Conservation (phyloP, 2,113 vertebrate species). For the Silurus asotus region DNA sequence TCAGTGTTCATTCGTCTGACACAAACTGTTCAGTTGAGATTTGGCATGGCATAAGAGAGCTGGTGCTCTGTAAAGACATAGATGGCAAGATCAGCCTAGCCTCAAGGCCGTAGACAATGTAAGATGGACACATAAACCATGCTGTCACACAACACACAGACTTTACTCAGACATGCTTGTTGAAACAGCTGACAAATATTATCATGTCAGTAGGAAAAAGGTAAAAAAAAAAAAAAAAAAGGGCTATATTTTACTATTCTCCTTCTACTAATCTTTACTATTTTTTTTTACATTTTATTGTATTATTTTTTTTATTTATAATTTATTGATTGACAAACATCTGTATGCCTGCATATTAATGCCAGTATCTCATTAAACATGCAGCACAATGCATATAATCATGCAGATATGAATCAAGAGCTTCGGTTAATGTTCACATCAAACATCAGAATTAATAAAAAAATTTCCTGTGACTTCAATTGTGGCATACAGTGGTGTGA, state of each 20-base stretch:
- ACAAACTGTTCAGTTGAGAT: conserved; percentile 82
- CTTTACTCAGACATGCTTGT: background rate
- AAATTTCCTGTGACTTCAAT: background rate
- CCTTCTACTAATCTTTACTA: no score
- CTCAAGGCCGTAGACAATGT: conserved; percentile 87
- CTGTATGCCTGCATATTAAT: background rate
- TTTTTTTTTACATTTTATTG: no score
- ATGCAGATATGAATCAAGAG: background rate
- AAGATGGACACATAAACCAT: conserved; percentile 24
- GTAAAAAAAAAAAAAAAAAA: no score
- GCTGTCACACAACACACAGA: background rate
- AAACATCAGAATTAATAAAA: background rate
- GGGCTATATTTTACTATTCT: no score
- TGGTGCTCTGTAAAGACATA: conserved; percentile 85
- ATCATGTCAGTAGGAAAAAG: no score
- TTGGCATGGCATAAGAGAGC: conserved; percentile 82
- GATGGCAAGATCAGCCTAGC: conserved; percentile 87
- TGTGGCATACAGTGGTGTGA: background rate
- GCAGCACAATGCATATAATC: background rate
- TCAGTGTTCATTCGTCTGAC: conserved; percentile 69
- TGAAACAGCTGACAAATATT: background rate
- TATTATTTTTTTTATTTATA: no score
- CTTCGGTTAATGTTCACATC: background rate
- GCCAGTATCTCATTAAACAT: background rate
- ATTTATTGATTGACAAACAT: background rate